Percentiles rank a stretch among this genome's conserved stretches.
phyloP scores from a whole-genome alignment of 2,113 vertebrate genomes.

The Corydoras maculifer region DNA sequence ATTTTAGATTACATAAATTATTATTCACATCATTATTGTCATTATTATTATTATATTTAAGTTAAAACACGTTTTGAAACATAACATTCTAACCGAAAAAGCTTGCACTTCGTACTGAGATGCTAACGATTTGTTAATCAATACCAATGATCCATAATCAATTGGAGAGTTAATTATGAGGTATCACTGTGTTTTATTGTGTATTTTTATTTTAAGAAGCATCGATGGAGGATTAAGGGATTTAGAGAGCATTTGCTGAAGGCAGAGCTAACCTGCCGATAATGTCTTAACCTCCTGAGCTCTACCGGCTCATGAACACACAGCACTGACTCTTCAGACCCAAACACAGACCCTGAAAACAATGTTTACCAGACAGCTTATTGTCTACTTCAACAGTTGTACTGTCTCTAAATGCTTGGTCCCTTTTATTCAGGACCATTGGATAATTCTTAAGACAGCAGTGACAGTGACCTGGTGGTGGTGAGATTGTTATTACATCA shows the following conservation, averaged over 20 bases:
- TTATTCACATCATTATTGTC: no score
- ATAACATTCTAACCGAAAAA: not conserved
- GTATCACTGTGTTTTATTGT: slow-evolving; percentile 17
- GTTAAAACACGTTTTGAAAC: no score
- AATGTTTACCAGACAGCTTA: no score
- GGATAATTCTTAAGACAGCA: no score
- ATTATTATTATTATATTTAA: no score
- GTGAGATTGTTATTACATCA: no score
- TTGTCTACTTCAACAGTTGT: no score
- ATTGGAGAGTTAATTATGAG: slow-evolving; percentile 31
- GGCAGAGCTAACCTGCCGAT: slow-evolving; percentile 30
- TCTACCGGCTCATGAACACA: slow-evolving; percentile 12
- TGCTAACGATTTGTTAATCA: slow-evolving; percentile 4
- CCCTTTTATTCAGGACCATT: no score
- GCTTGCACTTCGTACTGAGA: not conserved
- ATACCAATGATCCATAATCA: slow-evolving; percentile 34
- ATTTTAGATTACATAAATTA: no score
- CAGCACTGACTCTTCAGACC: not conserved
- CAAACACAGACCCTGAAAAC: no score
- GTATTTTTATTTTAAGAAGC: slow-evolving; percentile 13
- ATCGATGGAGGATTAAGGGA: slow-evolving; percentile 20
- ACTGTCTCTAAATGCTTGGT: no score
- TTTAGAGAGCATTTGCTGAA: slow-evolving; percentile 7
- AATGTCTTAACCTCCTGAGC: slow-evolving; percentile 23
- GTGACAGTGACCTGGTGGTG: no score